Percentiles rank a stretch among this genome's conserved stretches.
Conservation (phyloP, 2,797 vertebrate species). For the Epinephelus coioides region DNA sequence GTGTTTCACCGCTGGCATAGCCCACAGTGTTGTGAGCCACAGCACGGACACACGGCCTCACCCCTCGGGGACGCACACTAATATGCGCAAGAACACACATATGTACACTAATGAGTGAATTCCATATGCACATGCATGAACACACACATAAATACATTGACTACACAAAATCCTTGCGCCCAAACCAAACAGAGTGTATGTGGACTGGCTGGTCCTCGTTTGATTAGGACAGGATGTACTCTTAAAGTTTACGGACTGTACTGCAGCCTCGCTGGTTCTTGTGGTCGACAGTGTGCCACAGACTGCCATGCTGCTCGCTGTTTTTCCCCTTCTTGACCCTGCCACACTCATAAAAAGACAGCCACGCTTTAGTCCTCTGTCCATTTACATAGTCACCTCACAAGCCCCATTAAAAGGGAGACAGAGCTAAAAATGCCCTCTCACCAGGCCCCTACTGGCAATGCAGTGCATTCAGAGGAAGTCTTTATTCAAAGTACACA, state of each 20-base stretch:
- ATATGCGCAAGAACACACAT: conserved; percentile 17
- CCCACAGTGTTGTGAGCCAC: conserved; percentile 57
- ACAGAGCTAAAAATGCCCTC: conserved; percentile 47
- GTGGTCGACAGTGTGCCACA: conserved; percentile 17
- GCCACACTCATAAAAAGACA: conserved; percentile 66
- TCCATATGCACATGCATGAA: conserved; percentile 6
- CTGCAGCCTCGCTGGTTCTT: conserved; percentile 24
- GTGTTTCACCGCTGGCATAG: conserved; percentile 62
- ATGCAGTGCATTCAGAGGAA: conserved; percentile 5
- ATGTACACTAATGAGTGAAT: conserved; percentile 23
- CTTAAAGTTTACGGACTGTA: conserved; percentile 19
- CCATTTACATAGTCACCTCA: conserved; percentile 28
- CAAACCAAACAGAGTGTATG: background rate
- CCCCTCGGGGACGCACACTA: conserved; percentile 19
- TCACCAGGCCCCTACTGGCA: conserved; percentile 9
- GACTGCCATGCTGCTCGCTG: conserved; percentile 13
- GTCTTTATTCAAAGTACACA: conserved; percentile 45
- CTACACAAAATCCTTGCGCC: background rate
- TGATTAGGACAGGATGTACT: conserved; percentile 42
- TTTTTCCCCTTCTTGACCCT: conserved; percentile 53
- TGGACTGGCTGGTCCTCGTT: background rate
- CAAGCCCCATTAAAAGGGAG: conserved; percentile 32
- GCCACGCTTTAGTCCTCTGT: conserved; percentile 49
- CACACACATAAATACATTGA: background rate
- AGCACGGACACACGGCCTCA: conserved; percentile 35